Evolutionary conservation across 2,797 vertebrate species (phyloP), one percentile per base, ranked within the genome.

Genomic region (Sphaeramia orbicularis): DNA sequence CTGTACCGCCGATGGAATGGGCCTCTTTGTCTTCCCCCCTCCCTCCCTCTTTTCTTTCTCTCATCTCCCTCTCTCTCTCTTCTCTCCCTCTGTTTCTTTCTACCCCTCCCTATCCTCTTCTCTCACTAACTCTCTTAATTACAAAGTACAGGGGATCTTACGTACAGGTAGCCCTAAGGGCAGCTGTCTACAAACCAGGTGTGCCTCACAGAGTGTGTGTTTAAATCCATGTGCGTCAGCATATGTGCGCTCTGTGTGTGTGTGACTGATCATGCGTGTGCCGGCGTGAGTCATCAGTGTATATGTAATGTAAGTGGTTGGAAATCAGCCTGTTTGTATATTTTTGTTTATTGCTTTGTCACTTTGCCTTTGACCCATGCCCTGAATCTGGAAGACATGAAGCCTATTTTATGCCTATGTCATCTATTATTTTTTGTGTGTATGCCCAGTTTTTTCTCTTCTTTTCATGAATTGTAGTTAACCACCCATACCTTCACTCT

Each of bases 151-250:
- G 76, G 82, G 89, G 85, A 89, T 93, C 89, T 93, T 92, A 92
- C 81, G 65, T 86, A 89, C 90, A 91, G 90, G 86, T 89, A 93
- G 84, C 87, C 91, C 90, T 64, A 2, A 76, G 88, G 92, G 90
- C 81, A 75, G 70, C 82, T 84, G 87, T 91, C 90, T 91, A 70
- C 74, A 74, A 91, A 92, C 87, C 93, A 95, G 94, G 93, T 94
- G 93, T 92, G 84, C 82, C 74, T 74, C 59, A 47, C 14, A 43
- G 36, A 19, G 12, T 35, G 59, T 56, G 53, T 40, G 38, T 69
- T 60, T 70, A 56, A 52, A 62, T 65, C 19, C 44, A 40, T 80
- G 60, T 65, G 52, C 6, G 48, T 86, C 58, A 65, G 72, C 55
- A 10, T 65, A 27, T 35, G 48, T 69, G 72, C 48, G 14, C 16